Conservation (phyloP, 2,797 vertebrate genomes). For the Rhabdophis nuchalis region DNA sequence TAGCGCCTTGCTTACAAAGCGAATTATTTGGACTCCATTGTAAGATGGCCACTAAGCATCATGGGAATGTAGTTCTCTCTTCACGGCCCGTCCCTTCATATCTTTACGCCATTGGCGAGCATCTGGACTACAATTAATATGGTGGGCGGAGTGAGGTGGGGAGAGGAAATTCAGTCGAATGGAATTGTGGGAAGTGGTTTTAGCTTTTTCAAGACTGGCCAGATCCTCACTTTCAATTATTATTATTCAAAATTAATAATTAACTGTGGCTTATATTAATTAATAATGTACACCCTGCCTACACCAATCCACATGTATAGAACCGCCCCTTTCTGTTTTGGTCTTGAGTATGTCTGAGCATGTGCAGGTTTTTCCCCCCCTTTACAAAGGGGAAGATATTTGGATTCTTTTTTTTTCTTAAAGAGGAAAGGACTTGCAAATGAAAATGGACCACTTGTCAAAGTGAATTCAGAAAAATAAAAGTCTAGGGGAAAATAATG, state of each 20-base stretch:
- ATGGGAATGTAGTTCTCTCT: slow-evolving; percentile 16
- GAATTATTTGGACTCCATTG: not conserved
- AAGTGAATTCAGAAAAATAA: not conserved
- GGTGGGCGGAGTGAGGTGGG: not conserved
- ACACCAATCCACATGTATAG: not conserved
- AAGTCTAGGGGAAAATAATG: not conserved
- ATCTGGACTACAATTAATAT: slow-evolving; percentile 2
- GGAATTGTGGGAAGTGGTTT: not conserved
- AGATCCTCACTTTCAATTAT: not conserved
- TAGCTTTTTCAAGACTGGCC: not conserved
- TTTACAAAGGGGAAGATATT: not conserved
- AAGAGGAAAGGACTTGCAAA: not conserved
- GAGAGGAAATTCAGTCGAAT: not conserved
- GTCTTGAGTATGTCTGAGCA: not conserved
- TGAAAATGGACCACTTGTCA: not conserved
- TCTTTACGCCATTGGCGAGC: not conserved
- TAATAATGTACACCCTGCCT: not conserved
- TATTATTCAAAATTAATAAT: not conserved
- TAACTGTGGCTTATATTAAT: not conserved
- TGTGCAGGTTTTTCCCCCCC: not conserved
- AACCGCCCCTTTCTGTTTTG: not conserved
- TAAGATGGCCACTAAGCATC: not conserved
- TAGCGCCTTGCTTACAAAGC: not conserved
- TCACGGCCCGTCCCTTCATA: not conserved
- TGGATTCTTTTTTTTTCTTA: not conserved